phyloP scores from a whole-genome alignment of 2,888 invertebrate genomes.

The Encarsia formosa region DNA sequence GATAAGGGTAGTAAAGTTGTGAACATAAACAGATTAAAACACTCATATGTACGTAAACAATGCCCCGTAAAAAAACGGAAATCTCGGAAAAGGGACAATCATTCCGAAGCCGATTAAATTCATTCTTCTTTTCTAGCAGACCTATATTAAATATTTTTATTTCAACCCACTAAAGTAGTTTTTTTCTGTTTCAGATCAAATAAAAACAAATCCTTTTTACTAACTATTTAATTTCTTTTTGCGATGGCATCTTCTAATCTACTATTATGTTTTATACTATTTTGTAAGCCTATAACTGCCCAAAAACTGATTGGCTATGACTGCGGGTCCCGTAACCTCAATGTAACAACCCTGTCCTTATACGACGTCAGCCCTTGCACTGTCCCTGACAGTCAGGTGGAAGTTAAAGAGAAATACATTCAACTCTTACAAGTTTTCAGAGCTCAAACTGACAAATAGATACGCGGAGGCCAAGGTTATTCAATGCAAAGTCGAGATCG shows the following conservation, averaged over 20 bases:
- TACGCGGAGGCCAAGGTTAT: not conserved
- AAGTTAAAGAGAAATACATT: not conserved
- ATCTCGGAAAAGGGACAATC: no score
- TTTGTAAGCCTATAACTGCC: not conserved
- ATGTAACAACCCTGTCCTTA: constrained; percentile 18
- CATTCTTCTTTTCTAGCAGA: no score
- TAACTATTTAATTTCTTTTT: not conserved
- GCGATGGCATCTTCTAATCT: no score
- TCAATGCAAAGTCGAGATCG: constrained; percentile 7
- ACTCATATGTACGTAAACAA: no score
- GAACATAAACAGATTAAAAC: not conserved
- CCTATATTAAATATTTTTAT: no score
- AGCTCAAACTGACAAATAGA: constrained; percentile 5
- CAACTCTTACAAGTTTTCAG: no score
- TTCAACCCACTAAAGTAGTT: no score
- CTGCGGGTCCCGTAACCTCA: constrained; percentile 5
- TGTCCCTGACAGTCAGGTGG: not conserved
- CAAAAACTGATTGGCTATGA: constrained; percentile 12
- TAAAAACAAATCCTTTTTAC: not conserved
- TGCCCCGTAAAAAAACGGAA: no score
- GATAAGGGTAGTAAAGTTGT: no score
- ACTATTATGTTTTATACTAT: rapidly evolving
- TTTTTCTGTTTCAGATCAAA: not conserved
- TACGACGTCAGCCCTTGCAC: constrained; percentile 12
- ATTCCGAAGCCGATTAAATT: no score